phyloP scores from a whole-genome alignment of 2,113 vertebrate species.

The Callipepla californica region DNA sequence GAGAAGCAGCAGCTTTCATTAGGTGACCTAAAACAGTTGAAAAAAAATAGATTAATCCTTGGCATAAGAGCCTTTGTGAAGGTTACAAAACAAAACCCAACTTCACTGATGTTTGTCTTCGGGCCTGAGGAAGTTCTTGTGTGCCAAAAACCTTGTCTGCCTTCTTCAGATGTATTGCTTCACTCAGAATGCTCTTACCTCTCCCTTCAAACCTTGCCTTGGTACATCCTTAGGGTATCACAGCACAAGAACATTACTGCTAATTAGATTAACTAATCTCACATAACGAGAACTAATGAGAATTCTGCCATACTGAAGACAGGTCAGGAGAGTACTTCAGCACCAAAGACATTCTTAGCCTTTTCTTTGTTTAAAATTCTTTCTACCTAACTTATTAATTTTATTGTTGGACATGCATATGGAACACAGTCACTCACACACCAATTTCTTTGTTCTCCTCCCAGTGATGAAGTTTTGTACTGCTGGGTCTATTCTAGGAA shows the following conservation, averaged over 20 bases:
- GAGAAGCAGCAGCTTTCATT: not conserved
- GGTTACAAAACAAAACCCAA: not conserved
- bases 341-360: conserved; percentile 3
- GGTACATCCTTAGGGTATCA: not conserved
- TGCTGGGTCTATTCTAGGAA: not conserved
- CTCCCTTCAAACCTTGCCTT: not conserved
- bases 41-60: not conserved
- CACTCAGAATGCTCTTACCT: not conserved
- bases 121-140: not conserved
- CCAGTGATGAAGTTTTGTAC: not conserved
- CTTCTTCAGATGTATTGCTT: conserved; percentile 13
- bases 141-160: not conserved
- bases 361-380: not conserved
- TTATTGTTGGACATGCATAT: not conserved
- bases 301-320: not conserved
- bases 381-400: not conserved
- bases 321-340: not conserved
- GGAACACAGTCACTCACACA: not conserved
- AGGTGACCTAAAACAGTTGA: not conserved
- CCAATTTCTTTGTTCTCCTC: not conserved
- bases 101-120: not conserved
- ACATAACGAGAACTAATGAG: conserved; percentile 56
- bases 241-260: not conserved
- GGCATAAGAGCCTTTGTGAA: not conserved
- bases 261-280: conserved; percentile 53